Base-by-base conservation (phyloP, 2,888 invertebrate genomes). In the Parnassius glacialis region DNA sequence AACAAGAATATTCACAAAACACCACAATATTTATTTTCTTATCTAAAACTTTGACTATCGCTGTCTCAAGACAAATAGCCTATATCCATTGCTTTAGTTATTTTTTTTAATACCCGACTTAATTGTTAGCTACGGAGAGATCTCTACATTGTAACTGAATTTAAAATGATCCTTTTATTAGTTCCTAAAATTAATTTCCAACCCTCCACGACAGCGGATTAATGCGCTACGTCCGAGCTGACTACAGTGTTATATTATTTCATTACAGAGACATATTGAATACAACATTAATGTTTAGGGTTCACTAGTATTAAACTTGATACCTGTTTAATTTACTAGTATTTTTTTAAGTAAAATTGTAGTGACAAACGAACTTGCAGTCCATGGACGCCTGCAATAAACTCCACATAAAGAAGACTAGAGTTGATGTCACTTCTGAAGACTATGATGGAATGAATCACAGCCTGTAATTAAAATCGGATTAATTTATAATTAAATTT, bases 181-280 rank as follows among this genome's bases (percentile, higher is more conserved):
- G 45, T 51, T 42, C 51, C 54, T 58, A 50, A 62, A 45, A 55
- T 62, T 51, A 54, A 58, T 62, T 55, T 11, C 52, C 55, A 54
- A 52, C 62, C 62, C 62, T 57, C 55, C 64, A 57, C 62, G 67
- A 67, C 70, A 63, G 54, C 45, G 65, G 68, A 74, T 71, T 74
- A 78, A 78, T 74, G 74, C 67, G 68, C 45, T 41, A 34, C 55
- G 58, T 62, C 58, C 48, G 10, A 20, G 41, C 44, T 44, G 9
- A 55, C 54, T 50, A 42, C 61, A 42, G 57, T 52, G 62, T 57
- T 56, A 53, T 61, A 57, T 61, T 72, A 69, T 62, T 64, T 64
- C 59, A 64, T 66, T 66, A 66, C 65, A 52, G 62, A 57, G 50
- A 53, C 34, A 59, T 55, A 61, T 64, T 55, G 52, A 56, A 45